Evolutionary conservation across 2,888 invertebrate genomes (phyloP), one percentile per base, ranked within the genome.

Genomic region (Stramonita haemastoma): DNA sequence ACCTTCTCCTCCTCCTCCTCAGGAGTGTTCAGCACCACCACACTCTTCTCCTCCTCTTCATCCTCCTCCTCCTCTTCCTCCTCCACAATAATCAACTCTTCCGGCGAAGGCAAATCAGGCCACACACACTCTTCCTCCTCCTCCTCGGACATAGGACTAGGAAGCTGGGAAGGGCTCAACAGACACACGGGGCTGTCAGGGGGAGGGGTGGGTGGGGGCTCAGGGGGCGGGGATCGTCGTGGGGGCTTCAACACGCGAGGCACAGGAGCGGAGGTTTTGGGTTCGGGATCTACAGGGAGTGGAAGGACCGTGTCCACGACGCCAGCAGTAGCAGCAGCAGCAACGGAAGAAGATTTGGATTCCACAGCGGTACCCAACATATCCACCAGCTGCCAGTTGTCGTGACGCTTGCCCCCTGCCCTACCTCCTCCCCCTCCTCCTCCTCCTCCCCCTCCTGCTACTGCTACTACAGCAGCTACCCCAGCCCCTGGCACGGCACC

Each of bases 361-460:
- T 83, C 81, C 26, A 83, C 81, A 2, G 81, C 81, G 2, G 81
- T 83, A 46, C 81, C 81, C 26, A 83, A 36, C 81, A 83, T 83
- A 26, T 83, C 46, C 36, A 83, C 81, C 46, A 83, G 81, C 81
- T 83, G 81, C 81, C 81, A 83, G 81, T 83, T 83, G 81, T 83
- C 81, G 46, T 83, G 81, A 26, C 81, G 36, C 46, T 83, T 83
- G 22, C 81, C 81, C 17, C 13, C 79, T 13, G 15, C 81, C 36
- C 29, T 17, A 11, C 81, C 13, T 15, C 77, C 77, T 2, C 77
- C 77, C 1, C 77, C 77, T 5, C 15, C 77, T 1, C 2, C n/a
- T 11, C 70, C 70, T 17, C 5, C 8, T 8, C 29, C 77, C 8
- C 57, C 57, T 2, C 15, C 77, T 1, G 13, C n/a, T 11, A 8